Evolutionary conservation across 2,113 vertebrate species (phyloP), one percentile per base, ranked within the genome.

Genomic region (Glaucidium brasilianum): DNA sequence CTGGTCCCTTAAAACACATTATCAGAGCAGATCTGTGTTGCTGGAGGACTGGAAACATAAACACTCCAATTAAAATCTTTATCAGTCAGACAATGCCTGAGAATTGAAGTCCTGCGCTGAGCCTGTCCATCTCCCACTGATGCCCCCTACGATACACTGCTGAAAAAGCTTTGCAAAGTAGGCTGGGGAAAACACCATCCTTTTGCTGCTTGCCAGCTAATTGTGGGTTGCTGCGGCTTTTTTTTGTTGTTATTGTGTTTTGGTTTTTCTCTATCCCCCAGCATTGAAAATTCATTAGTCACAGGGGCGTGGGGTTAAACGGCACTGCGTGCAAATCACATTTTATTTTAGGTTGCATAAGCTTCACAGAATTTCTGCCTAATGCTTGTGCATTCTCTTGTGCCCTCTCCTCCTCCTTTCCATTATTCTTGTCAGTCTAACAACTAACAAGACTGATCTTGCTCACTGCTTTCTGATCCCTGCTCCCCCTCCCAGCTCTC

Each of bases 21-120:
- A 96, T 87, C 84, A 62, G 93, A 83, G 47, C 83, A 82, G 74
- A 95, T 94, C 86, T 90, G 73, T 91, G 72, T 63, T 92, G 76
- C 93, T 74, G 75, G 90, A 90, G 76, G 79, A 32, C 60, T 94
- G 88, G 81, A 84, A 87, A 72, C 79, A 85, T 81, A 97, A 97
- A 96, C 90, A 94, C 15, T 55, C 84, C 96, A 95, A 97, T 97
- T 97, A 97, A 94, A 96, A 82, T 71, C 94, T 92, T 96, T 94
- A 97, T 97, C 95, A 85, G 92, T 5, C 72, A 63, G 94, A 43
- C 77, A 69, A 8, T 29, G 80, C 26, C 86, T 29, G 77, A 45
- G 91, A 84, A 63, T 16, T 59, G 10, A 26, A 37, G 85, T 29
- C 45, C 64, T 92, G 80, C 1, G 8, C 86, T 12, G 49, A 76